Base-by-base conservation (phyloP, 2,797 vertebrate species). In the Coregonus suidteri region DNA sequence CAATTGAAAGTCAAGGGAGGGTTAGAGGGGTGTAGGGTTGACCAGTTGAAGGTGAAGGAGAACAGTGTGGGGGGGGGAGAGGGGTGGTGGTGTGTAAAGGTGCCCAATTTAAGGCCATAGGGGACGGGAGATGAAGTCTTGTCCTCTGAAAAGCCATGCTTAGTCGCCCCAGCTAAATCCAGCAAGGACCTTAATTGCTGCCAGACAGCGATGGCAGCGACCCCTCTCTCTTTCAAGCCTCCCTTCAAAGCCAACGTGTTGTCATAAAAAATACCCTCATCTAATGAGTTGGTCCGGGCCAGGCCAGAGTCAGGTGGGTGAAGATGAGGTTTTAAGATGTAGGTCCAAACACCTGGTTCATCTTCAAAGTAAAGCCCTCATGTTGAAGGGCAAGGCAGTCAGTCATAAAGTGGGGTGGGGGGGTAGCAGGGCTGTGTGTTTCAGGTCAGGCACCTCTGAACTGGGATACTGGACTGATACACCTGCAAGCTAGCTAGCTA, bases 271-370 rank as follows among this genome's bases (percentile, higher is more conserved):
- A 86, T 88, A 88, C 88, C 90, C 89, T 85, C 87, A 87, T 90
- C 90, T 96, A 95, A 95, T 94, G 92, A 94, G 94, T 89, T 89
- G 89, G 91, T 82, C 91, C 68, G 73, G 77, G 82, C 80, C 83
- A 89, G 85, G 91, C 88, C 88, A 82, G 85, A 86, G 87, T 91
- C 87, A 59, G 83, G 90, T 79, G 84, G 88, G 89, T 90, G 90
- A 94, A 94, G 95, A 95, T 95, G 92, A 90, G 88, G 90, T 93
- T 94, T 34, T 90, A 92, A 91, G 85, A 86, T 85, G 88, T 87
- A 86, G 90, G 90, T 75, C 53, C 69, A 53, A 86, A 89, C 91
- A 93, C 91, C 91, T 91, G 91, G 90, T 85, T 90, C 83, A 79
- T 90, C 89, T 90, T 86, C 84, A 86, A 86, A 84, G 82, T 18